phyloP scores from a whole-genome alignment of 2,797 vertebrate genomes.

The Rhinatrema bivittatum region DNA sequence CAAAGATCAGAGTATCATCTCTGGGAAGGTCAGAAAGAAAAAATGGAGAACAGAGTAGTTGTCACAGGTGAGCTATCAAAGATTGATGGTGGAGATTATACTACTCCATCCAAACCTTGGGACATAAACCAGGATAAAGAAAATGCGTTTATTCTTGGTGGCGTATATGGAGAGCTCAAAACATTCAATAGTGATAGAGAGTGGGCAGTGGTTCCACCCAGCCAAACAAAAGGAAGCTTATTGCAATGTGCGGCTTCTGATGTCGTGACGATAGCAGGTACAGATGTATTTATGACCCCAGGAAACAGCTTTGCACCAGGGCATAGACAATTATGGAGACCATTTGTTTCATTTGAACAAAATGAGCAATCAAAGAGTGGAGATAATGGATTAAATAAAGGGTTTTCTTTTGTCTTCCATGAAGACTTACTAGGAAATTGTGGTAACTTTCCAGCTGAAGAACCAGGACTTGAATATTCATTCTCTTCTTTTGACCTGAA shows the following conservation, averaged over 20 bases:
- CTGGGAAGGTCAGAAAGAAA: conserved; percentile 87
- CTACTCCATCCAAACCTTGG: conserved; percentile 91
- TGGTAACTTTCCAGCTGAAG: conserved; percentile 81
- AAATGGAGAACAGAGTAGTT: conserved; percentile 68
- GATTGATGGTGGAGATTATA: conserved; percentile 87
- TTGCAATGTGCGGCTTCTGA: conserved; percentile 85
- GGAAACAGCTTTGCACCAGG: conserved; percentile 89
- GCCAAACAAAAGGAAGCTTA: conserved; percentile 68
- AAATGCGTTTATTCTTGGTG: conserved; percentile 88
- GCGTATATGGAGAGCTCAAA: conserved; percentile 94
- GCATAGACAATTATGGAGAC: conserved; percentile 89
- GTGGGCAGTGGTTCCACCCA: conserved; percentile 85
- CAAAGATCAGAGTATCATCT: conserved; percentile 94
- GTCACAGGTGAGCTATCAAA: conserved; percentile 74
- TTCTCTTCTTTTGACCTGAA: conserved; percentile 93
- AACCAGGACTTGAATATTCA: conserved; percentile 86
- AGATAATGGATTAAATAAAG: conserved; percentile 84
- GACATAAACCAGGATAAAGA: conserved; percentile 77
- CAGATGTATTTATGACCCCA: conserved; percentile 92
- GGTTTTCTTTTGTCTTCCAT: conserved; percentile 98
- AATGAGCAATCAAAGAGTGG: conserved; percentile 72
- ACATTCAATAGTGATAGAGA: conserved; percentile 78
- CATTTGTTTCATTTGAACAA: conserved; percentile 86
- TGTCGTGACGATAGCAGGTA: conserved; percentile 89
- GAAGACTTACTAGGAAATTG: conserved; percentile 96